Percentiles rank a stretch among this genome's conserved stretches.
Evolutionary conservation across 1,140 invertebrate genomes (phyloP).

Genomic region (Bombyx mori): ASM3026992v2 NC_085114.1:14003001-14003500

Average conservation of each 20-base stretch:
- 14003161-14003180: slow-evolving; percentile 40
- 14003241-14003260: slow-evolving; percentile 37
- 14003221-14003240: slow-evolving; percentile 9
- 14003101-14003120: slow-evolving; percentile 30
- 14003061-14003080: slow-evolving; percentile 9
- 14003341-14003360: slow-evolving; percentile 32
- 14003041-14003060: slow-evolving; percentile 2
- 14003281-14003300: slow-evolving; percentile 33
- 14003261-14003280: slow-evolving; percentile 57
- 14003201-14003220: slow-evolving; percentile 23
- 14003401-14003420: slow-evolving; percentile 24
- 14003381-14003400: slow-evolving; percentile 22
- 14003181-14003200: slow-evolving; percentile 21
- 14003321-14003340: slow-evolving; percentile 30
- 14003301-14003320: slow-evolving; percentile 42
- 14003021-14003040: neutral
- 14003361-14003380: slow-evolving; percentile 35
- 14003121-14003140: slow-evolving; percentile 24
- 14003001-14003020: neutral
- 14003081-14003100: slow-evolving; percentile 24
- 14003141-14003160: slow-evolving; percentile 35
- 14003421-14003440: slow-evolving; percentile 46
- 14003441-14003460: slow-evolving; percentile 20
- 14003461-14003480: slow-evolving; percentile 10
- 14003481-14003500: slow-evolving; percentile 3